Conservation (phyloP, 2,113 vertebrate species). For the Triplophysa siluroides region DNA sequence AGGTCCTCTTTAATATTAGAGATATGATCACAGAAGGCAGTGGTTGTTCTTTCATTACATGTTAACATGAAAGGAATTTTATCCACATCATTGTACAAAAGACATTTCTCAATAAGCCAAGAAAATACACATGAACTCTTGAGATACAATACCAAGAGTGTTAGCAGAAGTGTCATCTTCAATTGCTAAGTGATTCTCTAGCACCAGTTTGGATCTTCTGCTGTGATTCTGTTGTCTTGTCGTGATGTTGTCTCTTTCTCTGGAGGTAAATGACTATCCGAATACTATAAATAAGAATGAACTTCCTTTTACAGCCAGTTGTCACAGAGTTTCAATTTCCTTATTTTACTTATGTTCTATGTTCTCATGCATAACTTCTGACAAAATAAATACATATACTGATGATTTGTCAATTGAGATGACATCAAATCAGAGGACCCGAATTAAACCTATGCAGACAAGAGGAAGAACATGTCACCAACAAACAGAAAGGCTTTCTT, state of each 20-base stretch:
- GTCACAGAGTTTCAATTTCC: too few species aligned
- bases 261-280: background rate
- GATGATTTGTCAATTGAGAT: too few species aligned
- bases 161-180: background rate
- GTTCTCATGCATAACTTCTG: too few species aligned
- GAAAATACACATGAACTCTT: background rate
- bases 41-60: background rate
- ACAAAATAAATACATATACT: too few species aligned
- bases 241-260: background rate
- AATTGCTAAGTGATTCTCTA: too few species aligned
- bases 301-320: background rate
- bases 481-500: too few species aligned
- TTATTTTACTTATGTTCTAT: too few species aligned
- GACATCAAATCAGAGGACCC: too few species aligned
- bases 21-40: background rate
- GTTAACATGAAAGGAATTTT: too few species aligned
- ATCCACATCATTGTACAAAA: conserved; percentile 11
- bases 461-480: too few species aligned
- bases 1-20: conserved; percentile 24
- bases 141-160: background rate
- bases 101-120: conserved; percentile 15
- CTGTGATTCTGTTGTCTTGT: too few species aligned
- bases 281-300: background rate
- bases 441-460: too few species aligned
- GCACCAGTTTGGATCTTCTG: background rate